Percentiles rank a stretch among this genome's conserved stretches.
These are phyloP conservation scores for Trochalopteron elliotii DNA, from an alignment of 2,113 vertebrate genomes.

Conservation along the genomic window DNA sequence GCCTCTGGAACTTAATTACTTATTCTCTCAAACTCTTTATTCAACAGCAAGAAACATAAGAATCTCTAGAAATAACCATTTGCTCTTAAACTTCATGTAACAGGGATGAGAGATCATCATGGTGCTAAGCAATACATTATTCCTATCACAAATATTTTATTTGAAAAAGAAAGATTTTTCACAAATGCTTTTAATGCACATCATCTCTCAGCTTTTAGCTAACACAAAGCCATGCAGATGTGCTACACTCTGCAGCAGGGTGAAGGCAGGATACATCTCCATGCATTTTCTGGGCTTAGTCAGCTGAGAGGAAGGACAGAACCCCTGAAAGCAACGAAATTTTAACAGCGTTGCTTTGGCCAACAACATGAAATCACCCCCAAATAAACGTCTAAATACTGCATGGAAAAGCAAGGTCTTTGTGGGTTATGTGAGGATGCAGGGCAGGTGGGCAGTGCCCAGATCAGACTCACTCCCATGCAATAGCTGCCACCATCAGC, in stretches of 20 bases:
- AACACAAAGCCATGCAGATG: background rate
- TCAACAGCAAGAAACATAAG: background rate
- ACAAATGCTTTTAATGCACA: background rate
- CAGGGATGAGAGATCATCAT: background rate
- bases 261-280: background rate
- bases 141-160: background rate
- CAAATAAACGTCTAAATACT: background rate
- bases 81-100: background rate
- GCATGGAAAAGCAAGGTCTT: background rate
- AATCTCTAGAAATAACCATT: background rate
- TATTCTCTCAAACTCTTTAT: background rate
- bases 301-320: background rate
- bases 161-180: background rate
- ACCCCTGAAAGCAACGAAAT: background rate
- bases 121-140: background rate
- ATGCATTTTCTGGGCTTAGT: background rate
- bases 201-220: background rate
- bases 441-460: background rate
- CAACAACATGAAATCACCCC: background rate
- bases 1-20: background rate
- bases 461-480: constrained; percentile 86
- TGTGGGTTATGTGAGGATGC: background rate
- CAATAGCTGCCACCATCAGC: constrained; percentile 91
- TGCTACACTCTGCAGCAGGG: background rate
- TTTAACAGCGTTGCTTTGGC: background rate